Evolutionary conservation across 2,797 vertebrate genomes (phyloP), one percentile per base, ranked within the genome.

Genomic region (Pogoniulus pusillus): DNA sequence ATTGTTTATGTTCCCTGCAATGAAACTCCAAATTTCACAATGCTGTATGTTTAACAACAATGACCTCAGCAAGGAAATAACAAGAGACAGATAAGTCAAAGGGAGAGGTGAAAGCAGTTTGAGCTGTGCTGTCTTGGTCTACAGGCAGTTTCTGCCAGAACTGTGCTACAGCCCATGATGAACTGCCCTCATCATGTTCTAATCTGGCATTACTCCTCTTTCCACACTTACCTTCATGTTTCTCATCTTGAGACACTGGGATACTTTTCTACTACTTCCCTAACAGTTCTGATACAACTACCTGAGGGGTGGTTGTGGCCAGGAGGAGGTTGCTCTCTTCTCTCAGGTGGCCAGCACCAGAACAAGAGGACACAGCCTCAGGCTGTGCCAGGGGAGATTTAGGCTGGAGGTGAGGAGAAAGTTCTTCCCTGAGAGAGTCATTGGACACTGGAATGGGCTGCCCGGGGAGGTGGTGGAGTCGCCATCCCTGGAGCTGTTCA

Each of bases 41-140:
- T 0, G 0, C n/a, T 39, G 1, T 55, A 23, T n/a, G 34, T 43
- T 39, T 43, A 82, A 49, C 8, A 78, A 5, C 0, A 2, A 35
- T n/a, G n/a, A 47, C 10, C 32, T 79, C 47, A 60, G 32, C 17
- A 62, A 32, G 12, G 16, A 27, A 49, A 59, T 22, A 19, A 32
- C 2, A 5, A 59, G n/a, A 74, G 8, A 30, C 12, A 41, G 16
- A 62, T 14, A 45, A 69, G 82, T 3, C 3, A 3, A 35, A 30
- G 35, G 10, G 32, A 39, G 62, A 64, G 29, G 18, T 23, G 23
- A 53, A 18, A 62, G 24, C 11, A 62, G 16, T 11, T 2, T 34
- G 39, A 45, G 29, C 17, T 14, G n/a, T 6, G 2, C 74, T 29
- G 16, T 41, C 54, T 16, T 16, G 55, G 37, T 2, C 18, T 41